Conservation (phyloP, 1,140 invertebrate species). For the Drosophila pachea region DNA sequence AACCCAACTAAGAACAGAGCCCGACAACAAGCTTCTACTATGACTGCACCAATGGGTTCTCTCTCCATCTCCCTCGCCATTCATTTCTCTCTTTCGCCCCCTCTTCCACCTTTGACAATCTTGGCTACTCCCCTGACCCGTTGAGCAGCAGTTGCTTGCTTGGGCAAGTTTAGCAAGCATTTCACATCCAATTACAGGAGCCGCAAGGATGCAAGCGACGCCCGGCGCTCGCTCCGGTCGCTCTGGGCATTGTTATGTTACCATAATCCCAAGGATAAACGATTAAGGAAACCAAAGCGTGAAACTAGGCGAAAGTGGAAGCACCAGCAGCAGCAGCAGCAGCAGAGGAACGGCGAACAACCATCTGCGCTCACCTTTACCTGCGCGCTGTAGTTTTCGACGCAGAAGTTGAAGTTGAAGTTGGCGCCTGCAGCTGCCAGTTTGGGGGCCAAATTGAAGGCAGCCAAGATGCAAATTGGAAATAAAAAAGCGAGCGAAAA, state of each 20-base stretch:
- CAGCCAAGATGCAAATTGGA: slow-evolving; percentile 60
- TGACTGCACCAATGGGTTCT: no score
- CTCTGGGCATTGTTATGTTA: slow-evolving; percentile 70
- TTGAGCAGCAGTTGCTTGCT: slow-evolving; percentile 10
- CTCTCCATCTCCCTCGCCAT: no score
- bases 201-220: slow-evolving; percentile 46
- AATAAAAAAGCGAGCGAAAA: slow-evolving; percentile 16
- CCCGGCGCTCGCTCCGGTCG: slow-evolving; percentile 38
- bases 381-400: slow-evolving; percentile 15
- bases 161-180: slow-evolving; percentile 40
- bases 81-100: no score
- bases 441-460: slow-evolving; percentile 46
- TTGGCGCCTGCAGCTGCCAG: slow-evolving; percentile 55
- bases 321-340: not conserved
- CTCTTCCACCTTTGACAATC: no score
- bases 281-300: slow-evolving; percentile 68
- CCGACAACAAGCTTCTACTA: not conserved
- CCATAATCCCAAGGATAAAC: slow-evolving; percentile 55
- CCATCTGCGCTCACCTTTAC: slow-evolving; percentile 6
- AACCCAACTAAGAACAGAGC: not conserved
- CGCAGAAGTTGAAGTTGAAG: slow-evolving; percentile 52
- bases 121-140: no score
- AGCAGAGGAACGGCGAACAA: not conserved
- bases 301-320: slow-evolving; percentile 53
- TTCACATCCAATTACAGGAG: slow-evolving; percentile 60